These are phyloP conservation scores for Circaetus cinerascens DNA, from an alignment of 2,113 vertebrate genomes.

Conservation along the genomic window DNA sequence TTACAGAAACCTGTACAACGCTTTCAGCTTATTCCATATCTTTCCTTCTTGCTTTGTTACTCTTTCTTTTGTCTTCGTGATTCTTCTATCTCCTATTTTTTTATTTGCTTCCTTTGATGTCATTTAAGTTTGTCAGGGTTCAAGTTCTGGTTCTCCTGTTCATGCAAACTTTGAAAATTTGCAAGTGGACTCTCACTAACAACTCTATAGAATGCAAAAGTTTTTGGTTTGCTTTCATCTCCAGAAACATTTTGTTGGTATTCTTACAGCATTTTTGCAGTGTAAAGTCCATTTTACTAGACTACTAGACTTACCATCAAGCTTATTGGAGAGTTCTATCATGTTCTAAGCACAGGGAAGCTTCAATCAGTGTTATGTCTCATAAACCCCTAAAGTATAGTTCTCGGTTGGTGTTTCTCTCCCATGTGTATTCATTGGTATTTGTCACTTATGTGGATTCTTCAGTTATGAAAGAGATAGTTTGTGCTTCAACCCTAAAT, in stretches of 20 bases:
- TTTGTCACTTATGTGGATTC: neutral
- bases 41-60: neutral
- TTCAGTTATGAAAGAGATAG: neutral
- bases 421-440: neutral
- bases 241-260: neutral
- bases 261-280: neutral
- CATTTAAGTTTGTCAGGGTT: neutral
- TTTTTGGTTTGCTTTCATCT: neutral
- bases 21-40: neutral
- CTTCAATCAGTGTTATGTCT: neutral
- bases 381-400: neutral
- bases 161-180: neutral
- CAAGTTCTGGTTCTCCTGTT: neutral
- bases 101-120: neutral
- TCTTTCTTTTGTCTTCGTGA: neutral
- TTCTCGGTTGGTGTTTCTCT: neutral
- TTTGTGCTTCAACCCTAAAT: neutral
- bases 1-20: neutral
- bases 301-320: neutral
- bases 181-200: neutral
- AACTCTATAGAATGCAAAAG: neutral
- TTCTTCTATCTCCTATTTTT: neutral
- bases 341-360: neutral
- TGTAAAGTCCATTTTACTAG: neutral
- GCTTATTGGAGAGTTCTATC: neutral